Percentiles rank a stretch among this genome's conserved stretches.
These are phyloP conservation scores for Euphydryas editha DNA, from an alignment of 2,888 invertebrate species.

Conservation along the genomic window DNA sequence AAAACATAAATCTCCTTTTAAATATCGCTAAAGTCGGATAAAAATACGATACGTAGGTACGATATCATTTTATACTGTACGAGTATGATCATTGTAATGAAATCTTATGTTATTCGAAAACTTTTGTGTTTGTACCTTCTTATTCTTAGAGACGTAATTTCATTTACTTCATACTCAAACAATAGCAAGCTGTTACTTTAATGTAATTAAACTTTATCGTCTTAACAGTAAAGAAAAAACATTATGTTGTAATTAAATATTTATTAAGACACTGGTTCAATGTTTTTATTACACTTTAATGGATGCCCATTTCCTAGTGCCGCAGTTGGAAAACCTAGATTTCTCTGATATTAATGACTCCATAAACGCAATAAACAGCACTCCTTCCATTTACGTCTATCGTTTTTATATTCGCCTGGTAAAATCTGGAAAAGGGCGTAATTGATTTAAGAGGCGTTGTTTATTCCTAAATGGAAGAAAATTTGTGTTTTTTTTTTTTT, in stretches of 20 bases:
- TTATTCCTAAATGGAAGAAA: slow-evolving; percentile 3
- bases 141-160: background rate
- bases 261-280: slow-evolving; percentile 32
- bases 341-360: slow-evolving; percentile 38
- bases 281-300: slow-evolving; percentile 34
- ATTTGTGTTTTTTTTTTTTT: background rate
- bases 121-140: background rate
- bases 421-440: background rate
- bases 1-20: background rate
- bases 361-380: slow-evolving; percentile 35
- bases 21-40: background rate
- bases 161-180: background rate
- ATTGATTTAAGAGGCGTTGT: slow-evolving; percentile 2
- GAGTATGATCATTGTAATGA: background rate
- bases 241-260: slow-evolving; percentile 23
- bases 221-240: slow-evolving; percentile 3
- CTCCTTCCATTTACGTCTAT: slow-evolving; percentile 19
- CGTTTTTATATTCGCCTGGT: slow-evolving; percentile 13
- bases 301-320: slow-evolving; percentile 36
- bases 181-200: background rate
- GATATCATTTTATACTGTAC: background rate
- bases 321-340: slow-evolving; percentile 35
- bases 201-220: background rate
- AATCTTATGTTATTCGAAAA: background rate
- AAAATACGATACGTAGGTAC: background rate